Base-by-base conservation (phyloP, 2,888 invertebrate species). In the Philopedon plagiatum region DNA sequence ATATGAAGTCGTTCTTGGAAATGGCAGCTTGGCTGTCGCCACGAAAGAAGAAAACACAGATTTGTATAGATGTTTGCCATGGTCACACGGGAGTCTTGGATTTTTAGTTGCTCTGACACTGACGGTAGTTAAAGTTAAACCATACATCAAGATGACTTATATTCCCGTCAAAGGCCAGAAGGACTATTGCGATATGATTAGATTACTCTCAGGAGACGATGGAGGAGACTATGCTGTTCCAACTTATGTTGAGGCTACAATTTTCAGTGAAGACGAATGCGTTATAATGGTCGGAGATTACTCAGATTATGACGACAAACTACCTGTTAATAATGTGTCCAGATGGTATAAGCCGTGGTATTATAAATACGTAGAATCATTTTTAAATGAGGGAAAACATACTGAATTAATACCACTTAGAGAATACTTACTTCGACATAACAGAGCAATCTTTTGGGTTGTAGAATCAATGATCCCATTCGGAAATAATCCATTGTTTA, bases 261-360 rank as follows among this genome's bases (percentile, higher is more conserved):
- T 92, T 69, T 92, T 88, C 77, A 88, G 13, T 58, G 73, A 88
- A 76, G 87, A 91, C 51, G 87, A 89, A 63, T 91, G 91, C 0
- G 91, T 92, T 0, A 84, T 92, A 8, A 91, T 91, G 91, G 86
- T 87, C 0, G 92, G 91, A 0, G 89, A 91, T 71, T 91, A 91
- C 78, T 87, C 90, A 0, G 89, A 91, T 78, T 87, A 88, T 51
- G 88, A 90, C 62, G 82, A 86, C 0, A 84, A 81, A 0, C 77
- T 88, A n/a, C 78, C 85, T 0, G 84, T 90, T 0, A 92, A 92
- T 75, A 82, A 87, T 70, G 87, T 90, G 58, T 88, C 90, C 0
- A 85, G 83, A 21, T 92, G 91, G 91, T 90, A 91, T 82, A 92
- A 92, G 77, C 91, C 91, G 0, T 92, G 92, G 92, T 92, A 91